These are phyloP conservation scores for Alentia gelatinosa DNA, from an alignment of 2,888 invertebrate genomes.

Conservation along the genomic window DNA sequence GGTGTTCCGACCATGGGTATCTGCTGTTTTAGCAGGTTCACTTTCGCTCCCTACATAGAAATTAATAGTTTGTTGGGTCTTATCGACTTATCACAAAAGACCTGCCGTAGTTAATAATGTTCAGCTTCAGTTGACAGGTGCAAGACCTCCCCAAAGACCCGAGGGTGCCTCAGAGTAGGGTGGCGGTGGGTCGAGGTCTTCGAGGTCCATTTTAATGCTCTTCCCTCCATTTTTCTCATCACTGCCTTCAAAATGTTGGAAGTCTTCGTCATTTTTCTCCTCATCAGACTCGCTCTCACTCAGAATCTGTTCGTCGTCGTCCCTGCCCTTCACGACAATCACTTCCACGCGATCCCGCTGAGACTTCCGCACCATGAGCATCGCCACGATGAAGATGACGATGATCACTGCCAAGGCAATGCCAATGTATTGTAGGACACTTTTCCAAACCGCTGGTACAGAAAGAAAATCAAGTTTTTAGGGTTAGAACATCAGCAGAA, in stretches of 20 bases:
- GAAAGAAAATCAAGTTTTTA: too few relatives aligned
- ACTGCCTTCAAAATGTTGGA: background rate
- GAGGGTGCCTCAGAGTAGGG: too few relatives aligned
- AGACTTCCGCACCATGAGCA: slow-evolving; percentile 56
- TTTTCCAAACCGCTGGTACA: slow-evolving; percentile 53
- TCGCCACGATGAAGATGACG: slow-evolving; percentile 14
- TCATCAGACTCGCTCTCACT: background rate
- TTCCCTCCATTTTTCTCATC: background rate
- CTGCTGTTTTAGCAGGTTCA: too few relatives aligned
- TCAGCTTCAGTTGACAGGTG: too few relatives aligned
- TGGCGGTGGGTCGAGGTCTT: background rate
- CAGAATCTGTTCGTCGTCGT: background rate
- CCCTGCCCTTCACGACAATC: slow-evolving; percentile 53
- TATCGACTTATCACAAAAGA: too few relatives aligned
- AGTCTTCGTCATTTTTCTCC: background rate
- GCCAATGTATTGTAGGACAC: slow-evolving; percentile 34
- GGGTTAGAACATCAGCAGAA: too few relatives aligned
- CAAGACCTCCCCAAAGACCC: too few relatives aligned
- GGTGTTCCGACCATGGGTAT: too few relatives aligned
- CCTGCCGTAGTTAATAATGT: too few relatives aligned
- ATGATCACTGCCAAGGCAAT: slow-evolving; percentile 25
- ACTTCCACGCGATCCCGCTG: slow-evolving; percentile 56
- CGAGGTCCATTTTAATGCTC: background rate
- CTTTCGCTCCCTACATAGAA: too few relatives aligned
- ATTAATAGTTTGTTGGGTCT: too few relatives aligned